Percentiles rank a stretch among this genome's conserved stretches.
These are phyloP conservation scores for Marasmarcha lunaedactyla DNA, from an alignment of 2,888 invertebrate genomes.

Conservation along the genomic window DNA sequence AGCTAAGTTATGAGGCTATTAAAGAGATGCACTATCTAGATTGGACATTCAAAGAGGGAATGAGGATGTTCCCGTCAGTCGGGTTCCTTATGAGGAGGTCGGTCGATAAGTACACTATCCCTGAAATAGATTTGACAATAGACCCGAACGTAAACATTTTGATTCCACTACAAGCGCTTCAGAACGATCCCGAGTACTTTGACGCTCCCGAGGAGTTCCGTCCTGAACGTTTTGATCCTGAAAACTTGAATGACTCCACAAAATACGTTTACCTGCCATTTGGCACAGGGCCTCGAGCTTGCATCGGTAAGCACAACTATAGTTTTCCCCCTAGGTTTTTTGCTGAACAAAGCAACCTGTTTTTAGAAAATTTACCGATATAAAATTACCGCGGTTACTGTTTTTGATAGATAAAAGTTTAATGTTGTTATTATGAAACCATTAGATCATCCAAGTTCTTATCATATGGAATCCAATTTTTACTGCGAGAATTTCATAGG, in stretches of 20 bases:
- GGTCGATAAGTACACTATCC: conserved; percentile 18
- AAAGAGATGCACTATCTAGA: conserved; percentile 27
- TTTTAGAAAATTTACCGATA: too few species aligned
- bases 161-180: conserved; percentile 22
- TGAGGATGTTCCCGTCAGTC: conserved; percentile 20
- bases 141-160: conserved; percentile 19
- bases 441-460: too few species aligned
- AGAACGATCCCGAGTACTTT: conserved; percentile 22
- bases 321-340: too few species aligned
- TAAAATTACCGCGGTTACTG: too few species aligned
- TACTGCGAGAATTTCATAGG: too few species aligned
- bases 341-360: too few species aligned
- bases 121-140: conserved; percentile 20
- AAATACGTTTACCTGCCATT: conserved; percentile 22
- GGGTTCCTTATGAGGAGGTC: conserved; percentile 18
- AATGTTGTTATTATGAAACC: too few species aligned
- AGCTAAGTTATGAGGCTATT: conserved; percentile 26
- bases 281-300: conserved; percentile 22
- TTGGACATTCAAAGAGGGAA: conserved; percentile 24
- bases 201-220: conserved; percentile 20
- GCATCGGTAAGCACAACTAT: conserved; percentile 20
- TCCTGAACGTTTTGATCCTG: conserved; percentile 21
- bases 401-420: too few species aligned
- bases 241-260: conserved; percentile 10
- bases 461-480: too few species aligned